Conservation (phyloP, 1,140 invertebrate genomes). For the Meloidogyne floridensis region DNA sequence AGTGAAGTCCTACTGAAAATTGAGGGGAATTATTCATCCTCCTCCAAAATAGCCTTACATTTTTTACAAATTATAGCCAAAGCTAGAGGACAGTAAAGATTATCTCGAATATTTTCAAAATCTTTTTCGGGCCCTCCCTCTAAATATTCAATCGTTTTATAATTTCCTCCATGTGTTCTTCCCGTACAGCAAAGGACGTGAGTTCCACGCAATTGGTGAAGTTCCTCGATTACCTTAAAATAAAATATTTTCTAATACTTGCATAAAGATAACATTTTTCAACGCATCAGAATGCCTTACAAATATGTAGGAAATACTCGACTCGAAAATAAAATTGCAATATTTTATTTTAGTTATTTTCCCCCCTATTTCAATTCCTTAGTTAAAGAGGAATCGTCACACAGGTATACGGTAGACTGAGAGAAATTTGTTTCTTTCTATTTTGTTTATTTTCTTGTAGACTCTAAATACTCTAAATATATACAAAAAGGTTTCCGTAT, state of each 20-base stretch:
- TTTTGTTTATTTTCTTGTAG: too few species aligned
- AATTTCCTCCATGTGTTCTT: conserved; percentile 59
- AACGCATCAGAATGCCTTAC: background rate
- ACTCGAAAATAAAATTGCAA: background rate
- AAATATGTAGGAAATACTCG: background rate
- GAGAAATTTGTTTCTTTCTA: background rate
- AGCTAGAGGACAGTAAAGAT: conserved; percentile 54
- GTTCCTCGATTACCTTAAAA: conserved; percentile 54
- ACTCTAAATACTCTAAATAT: too few species aligned
- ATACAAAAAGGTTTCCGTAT: too few species aligned
- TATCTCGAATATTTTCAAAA: conserved; percentile 61
- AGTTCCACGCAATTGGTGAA: conserved; percentile 49
- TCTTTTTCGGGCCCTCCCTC: conserved; percentile 63
- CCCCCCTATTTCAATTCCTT: too few species aligned
- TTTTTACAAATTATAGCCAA: conserved; percentile 24
- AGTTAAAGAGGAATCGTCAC: too few species aligned
- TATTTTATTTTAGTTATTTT: too few species aligned
- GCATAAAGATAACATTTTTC: too few species aligned
- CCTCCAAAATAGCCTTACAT: background rate
- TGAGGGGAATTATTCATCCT: background rate
- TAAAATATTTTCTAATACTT: background rate
- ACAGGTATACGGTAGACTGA: too few species aligned
- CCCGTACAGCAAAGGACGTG: conserved; percentile 64
- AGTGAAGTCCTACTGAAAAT: conserved; percentile 57
- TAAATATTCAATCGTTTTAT: conserved; percentile 64